Evolutionary conservation across 1,140 invertebrate genomes (phyloP).

Genomic region (Platorchestia sp.): DNA sequence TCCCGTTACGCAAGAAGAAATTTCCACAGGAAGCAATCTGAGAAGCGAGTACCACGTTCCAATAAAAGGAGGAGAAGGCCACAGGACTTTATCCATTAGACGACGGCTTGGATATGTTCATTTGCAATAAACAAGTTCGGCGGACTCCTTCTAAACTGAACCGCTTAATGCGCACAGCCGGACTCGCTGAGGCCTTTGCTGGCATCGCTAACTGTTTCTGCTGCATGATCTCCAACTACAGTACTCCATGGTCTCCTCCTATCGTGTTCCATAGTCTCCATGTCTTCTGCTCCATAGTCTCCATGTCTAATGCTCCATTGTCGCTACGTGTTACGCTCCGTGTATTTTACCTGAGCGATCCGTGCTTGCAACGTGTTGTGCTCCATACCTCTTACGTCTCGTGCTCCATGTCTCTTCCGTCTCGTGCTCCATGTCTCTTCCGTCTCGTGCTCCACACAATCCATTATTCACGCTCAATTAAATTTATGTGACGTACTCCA

Average conservation of each 20-base stretch:
- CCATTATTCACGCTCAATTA: no score
- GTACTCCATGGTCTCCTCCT: no score
- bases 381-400: background rate
- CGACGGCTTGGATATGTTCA: constrained; percentile 35
- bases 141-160: background rate
- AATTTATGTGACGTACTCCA: no score
- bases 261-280: no score
- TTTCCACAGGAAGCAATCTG: background rate
- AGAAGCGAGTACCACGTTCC: background rate
- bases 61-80: background rate
- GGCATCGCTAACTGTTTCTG: no score
- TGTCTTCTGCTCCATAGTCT: background rate
- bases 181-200: no score
- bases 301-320: background rate
- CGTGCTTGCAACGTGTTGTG: background rate
- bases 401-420: background rate
- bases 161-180: background rate
- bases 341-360: background rate
- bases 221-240: no score
- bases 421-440: background rate
- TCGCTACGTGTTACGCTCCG: background rate
- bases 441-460: background rate
- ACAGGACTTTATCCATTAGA: constrained; percentile 30
- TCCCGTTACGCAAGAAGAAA: background rate
- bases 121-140: constrained; percentile 39